Evolutionary conservation across 2,797 vertebrate genomes (phyloP).

Genomic region (Danio choprae): DNA sequence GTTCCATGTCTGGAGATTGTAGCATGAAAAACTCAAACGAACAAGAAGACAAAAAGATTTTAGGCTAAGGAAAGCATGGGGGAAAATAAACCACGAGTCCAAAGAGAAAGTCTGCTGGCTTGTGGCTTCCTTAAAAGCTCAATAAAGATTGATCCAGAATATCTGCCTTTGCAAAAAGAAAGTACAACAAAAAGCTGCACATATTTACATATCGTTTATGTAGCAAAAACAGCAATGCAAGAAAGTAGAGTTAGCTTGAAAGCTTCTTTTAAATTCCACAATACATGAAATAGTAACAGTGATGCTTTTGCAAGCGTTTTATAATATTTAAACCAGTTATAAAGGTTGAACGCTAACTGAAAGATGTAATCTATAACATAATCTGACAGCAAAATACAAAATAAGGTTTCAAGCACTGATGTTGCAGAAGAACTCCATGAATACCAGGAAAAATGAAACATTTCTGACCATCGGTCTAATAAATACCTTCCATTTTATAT

Average conservation of each 20-base stretch:
- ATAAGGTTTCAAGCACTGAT: constrained; percentile 60
- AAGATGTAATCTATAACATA: constrained; percentile 51
- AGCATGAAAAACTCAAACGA: constrained; percentile 26
- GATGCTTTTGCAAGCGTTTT: neutral
- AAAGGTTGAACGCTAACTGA: constrained; percentile 52
- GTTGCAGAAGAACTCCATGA: constrained; percentile 50
- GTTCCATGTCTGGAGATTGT: constrained; percentile 11
- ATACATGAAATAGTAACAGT: neutral
- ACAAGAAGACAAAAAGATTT: neutral
- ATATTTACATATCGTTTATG: neutral
- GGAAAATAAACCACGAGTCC: constrained; percentile 9
- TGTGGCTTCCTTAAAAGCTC: neutral
- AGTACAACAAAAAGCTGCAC: neutral
- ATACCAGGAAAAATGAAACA: constrained; percentile 57
- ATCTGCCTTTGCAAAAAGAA: neutral
- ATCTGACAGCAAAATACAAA: constrained; percentile 32
- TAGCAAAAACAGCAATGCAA: neutral
- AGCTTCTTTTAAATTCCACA: neutral
- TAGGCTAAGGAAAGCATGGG: constrained; percentile 1
- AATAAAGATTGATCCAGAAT: neutral
- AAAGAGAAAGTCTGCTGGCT: constrained; percentile 20
- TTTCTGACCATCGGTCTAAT: constrained; percentile 66
- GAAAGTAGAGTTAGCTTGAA: neutral
- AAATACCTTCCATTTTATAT: constrained; percentile 84
- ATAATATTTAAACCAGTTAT: neutral